These are phyloP conservation scores for Epinephelus awoara DNA, from an alignment of 2,797 vertebrate species.

Conservation along the genomic window DNA sequence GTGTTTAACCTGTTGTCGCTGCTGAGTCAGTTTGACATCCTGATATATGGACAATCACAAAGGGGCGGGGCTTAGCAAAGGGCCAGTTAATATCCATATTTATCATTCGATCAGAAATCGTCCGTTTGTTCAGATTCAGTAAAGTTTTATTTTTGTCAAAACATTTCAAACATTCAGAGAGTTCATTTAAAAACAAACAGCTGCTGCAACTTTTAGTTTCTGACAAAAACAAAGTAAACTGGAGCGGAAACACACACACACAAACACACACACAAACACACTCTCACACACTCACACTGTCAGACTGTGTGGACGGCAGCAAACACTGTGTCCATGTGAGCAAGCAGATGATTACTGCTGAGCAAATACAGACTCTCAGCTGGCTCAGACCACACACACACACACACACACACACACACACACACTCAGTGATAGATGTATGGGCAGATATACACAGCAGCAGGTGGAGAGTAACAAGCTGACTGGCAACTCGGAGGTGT, in stretches of 20 bases:
- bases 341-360: constrained; percentile 60
- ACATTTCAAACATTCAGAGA: neutral
- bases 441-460: constrained; percentile 36
- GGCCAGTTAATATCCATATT: no score
- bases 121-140: no score
- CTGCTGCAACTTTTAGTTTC: neutral
- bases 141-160: no score
- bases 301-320: constrained; percentile 35
- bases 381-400: constrained; percentile 37
- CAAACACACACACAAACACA: constrained; percentile 5
- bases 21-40: no score
- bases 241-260: constrained; percentile 13
- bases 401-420: constrained; percentile 18
- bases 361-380: constrained; percentile 54
- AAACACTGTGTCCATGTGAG: constrained; percentile 59
- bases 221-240: constrained; percentile 10
- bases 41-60: no score
- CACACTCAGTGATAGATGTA: constrained; percentile 14
- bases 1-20: no score
- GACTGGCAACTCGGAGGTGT: constrained; percentile 9
- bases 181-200: neutral
- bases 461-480: constrained; percentile 51
- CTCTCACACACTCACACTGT: constrained; percentile 4
- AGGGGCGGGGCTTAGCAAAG: no score
- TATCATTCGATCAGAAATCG: no score